A percentile compares a stretch with the other conserved stretches of the same genome.
These are phyloP conservation scores for Thymelicus sylvestris DNA, from an alignment of 2,888 invertebrate genomes.

Conservation along the genomic window DNA sequence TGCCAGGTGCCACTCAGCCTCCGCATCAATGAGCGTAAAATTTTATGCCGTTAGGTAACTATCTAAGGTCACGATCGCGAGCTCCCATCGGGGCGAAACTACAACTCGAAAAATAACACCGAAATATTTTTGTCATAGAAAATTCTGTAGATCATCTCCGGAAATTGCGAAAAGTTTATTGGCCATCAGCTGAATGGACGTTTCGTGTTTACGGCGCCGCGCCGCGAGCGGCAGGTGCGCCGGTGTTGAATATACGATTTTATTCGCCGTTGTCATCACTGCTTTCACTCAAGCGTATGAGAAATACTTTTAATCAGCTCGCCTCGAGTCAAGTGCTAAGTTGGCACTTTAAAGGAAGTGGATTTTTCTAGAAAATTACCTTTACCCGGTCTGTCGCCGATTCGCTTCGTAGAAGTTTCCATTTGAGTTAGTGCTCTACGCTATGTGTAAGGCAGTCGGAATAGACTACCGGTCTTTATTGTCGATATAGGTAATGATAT, in stretches of 20 bases:
- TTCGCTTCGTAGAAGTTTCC: background rate
- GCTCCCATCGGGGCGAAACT: conserved; percentile 15
- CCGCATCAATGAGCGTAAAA: conserved; percentile 18
- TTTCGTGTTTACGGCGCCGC: conserved; percentile 31
- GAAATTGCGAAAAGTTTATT: conserved; percentile 38
- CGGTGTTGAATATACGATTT: conserved; percentile 27
- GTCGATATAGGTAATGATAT: too few relatives aligned
- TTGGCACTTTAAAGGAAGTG: background rate
- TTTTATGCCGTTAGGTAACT: conserved; percentile 10
- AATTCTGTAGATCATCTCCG: conserved; percentile 37
- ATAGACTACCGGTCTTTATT: too few relatives aligned
- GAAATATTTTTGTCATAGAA: conserved; percentile 33
- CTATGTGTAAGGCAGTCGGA: too few relatives aligned
- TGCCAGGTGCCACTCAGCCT: background rate
- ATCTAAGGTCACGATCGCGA: conserved; percentile 18
- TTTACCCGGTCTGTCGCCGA: background rate
- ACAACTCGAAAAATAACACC: conserved; percentile 30
- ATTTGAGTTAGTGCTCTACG: too few relatives aligned
- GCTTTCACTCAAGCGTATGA: conserved; percentile 16
- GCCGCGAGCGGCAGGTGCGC: conserved; percentile 14
- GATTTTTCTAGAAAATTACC: background rate
- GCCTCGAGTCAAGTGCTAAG: conserved; percentile 4
- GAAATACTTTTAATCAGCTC: conserved; percentile 24
- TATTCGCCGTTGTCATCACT: conserved; percentile 31
- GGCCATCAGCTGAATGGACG: conserved; percentile 37